Conservation (phyloP, 2,888 invertebrate genomes). For the Melangyna quadrimaculata region DNA sequence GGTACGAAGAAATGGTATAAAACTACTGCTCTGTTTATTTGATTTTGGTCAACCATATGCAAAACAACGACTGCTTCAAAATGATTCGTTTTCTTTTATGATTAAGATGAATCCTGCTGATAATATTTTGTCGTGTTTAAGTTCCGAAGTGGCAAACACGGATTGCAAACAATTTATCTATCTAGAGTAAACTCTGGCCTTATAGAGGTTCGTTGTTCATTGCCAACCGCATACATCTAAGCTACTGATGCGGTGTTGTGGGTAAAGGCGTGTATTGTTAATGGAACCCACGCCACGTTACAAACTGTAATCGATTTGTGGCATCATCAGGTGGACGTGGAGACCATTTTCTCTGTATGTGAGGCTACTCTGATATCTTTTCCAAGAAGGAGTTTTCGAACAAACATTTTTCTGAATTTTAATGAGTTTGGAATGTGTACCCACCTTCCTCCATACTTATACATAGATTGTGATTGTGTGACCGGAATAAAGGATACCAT, state of each 20-base stretch:
- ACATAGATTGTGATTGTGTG: conserved; percentile 12
- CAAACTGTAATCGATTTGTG: conserved; percentile 69
- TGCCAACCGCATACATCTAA: conserved; percentile 12
- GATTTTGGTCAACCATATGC: conserved; percentile 43
- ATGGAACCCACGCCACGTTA: conserved; percentile 48
- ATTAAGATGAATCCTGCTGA: conserved; percentile 54
- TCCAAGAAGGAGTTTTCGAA: conserved; percentile 14
- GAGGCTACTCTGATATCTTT: neutral
- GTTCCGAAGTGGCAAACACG: neutral
- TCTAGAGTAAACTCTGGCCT: conserved; percentile 50
- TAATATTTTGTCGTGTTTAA: conserved; percentile 13
- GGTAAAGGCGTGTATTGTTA: conserved; percentile 35
- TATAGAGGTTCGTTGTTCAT: conserved; percentile 36
- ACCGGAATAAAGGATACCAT: conserved; percentile 17
- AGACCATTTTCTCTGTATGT: conserved; percentile 22
- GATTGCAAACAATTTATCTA: conserved; percentile 25
- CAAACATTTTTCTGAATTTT: conserved; percentile 53
- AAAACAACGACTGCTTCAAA: conserved; percentile 14
- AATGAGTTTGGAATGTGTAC: conserved; percentile 42
- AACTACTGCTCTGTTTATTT: conserved; percentile 42
- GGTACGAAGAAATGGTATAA: neutral
- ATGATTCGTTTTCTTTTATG: conserved; percentile 9
- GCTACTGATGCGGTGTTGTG: conserved; percentile 48
- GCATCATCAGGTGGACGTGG: conserved; percentile 56
- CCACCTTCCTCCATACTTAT: neutral